phyloP scores from a whole-genome alignment of 2,888 invertebrate species.

The Periphyllus acericola region DNA sequence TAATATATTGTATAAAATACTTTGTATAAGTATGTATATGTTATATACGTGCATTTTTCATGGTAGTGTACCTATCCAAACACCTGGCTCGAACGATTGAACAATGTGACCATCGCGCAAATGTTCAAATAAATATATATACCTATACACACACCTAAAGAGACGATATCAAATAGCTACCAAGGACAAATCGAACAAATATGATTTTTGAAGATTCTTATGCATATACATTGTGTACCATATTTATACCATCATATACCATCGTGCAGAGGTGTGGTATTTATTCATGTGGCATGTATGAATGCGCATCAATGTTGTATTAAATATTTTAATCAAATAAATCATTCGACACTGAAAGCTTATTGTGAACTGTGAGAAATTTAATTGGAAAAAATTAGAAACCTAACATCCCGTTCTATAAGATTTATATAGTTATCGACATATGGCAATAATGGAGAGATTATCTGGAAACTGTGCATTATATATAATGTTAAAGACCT shows the following conservation, averaged over 20 bases:
- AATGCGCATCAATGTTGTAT: constrained; percentile 5
- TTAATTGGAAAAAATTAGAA: background rate
- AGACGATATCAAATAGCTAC: constrained; percentile 11
- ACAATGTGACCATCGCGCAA: background rate
- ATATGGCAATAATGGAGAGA: too few relatives aligned
- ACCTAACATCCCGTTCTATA: background rate
- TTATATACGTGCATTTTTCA: background rate
- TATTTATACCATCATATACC: too few relatives aligned
- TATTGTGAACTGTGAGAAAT: constrained; percentile 10
- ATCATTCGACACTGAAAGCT: constrained; percentile 6
- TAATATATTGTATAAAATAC: background rate
- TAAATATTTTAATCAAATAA: constrained; percentile 8
- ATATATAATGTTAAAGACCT: too few relatives aligned
- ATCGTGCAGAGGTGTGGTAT: constrained; percentile 20
- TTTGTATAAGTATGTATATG: background rate
- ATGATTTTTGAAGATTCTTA: background rate
- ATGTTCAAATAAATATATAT: background rate
- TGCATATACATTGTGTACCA: background rate
- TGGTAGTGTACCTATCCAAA: background rate
- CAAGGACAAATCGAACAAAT: constrained; percentile 11
- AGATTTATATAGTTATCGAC: background rate
- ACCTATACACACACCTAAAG: background rate
- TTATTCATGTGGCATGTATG: background rate
- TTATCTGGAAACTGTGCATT: too few relatives aligned
- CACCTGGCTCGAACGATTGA: constrained; percentile 5